phyloP scores from a whole-genome alignment of 2,888 invertebrate genomes.

The Heliconius erato region DNA sequence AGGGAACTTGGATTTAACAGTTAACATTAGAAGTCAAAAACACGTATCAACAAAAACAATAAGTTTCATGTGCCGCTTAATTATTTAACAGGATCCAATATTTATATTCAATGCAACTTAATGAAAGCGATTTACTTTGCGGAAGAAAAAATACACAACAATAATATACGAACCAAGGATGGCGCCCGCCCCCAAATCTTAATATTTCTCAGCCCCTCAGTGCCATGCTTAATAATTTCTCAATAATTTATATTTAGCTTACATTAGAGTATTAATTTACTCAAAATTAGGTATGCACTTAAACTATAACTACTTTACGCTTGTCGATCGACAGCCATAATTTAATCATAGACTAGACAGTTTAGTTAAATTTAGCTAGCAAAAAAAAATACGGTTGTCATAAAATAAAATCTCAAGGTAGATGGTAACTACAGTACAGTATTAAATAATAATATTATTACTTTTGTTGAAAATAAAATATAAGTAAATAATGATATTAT shows the following conservation, averaged over 20 bases:
- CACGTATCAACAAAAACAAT: constrained; percentile 18
- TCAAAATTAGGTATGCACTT: constrained; percentile 52
- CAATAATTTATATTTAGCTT: constrained; percentile 58
- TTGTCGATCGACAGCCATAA: constrained; percentile 77
- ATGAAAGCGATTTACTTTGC: constrained; percentile 53
- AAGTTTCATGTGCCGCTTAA: background rate
- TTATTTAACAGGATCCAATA: background rate
- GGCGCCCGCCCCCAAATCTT: constrained; percentile 65
- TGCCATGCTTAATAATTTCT: constrained; percentile 69
- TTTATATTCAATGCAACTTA: constrained; percentile 37
- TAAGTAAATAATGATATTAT: background rate
- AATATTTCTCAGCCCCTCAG: constrained; percentile 70
- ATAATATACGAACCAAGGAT: constrained; percentile 72
- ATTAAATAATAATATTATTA: background rate
- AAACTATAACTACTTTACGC: constrained; percentile 54
- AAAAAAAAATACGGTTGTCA: background rate
- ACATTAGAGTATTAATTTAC: constrained; percentile 66
- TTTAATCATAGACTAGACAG: constrained; percentile 53
- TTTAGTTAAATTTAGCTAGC: background rate
- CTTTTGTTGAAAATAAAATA: too few relatives aligned
- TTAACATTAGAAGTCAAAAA: constrained; percentile 25
- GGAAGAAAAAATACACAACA: constrained; percentile 60
- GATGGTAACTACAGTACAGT: too few relatives aligned
- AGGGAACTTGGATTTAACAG: constrained; percentile 67
- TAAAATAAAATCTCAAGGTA: background rate